Evolutionary conservation across 2,888 invertebrate genomes (phyloP).

Genomic region (Nephrotoma appendiculata): DNA sequence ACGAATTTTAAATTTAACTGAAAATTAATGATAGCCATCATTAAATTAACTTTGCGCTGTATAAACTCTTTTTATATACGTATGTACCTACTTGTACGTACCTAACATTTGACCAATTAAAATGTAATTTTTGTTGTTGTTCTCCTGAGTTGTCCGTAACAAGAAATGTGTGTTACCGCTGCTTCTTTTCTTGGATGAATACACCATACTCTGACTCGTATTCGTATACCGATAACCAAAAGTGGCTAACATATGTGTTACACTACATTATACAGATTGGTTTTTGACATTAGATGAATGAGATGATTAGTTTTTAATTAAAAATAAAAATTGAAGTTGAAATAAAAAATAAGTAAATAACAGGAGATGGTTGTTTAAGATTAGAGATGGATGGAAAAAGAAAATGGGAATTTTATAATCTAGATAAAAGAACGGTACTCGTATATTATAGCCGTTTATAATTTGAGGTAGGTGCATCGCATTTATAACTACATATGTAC

Average conservation of each 20-base stretch:
- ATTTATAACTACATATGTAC: too few species aligned
- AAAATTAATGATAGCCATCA: not conserved
- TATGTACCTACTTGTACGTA: not conserved
- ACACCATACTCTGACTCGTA: not conserved
- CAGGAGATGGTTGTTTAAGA: not conserved
- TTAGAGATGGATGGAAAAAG: not conserved
- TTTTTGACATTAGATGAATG: not conserved
- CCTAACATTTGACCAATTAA: not conserved
- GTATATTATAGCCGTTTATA: not conserved
- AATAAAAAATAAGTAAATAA: not conserved
- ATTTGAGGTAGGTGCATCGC: not conserved
- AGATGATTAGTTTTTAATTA: not conserved
- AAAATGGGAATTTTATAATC: not conserved
- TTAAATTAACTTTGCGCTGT: not conserved
- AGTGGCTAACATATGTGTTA: not conserved
- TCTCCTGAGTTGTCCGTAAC: too few species aligned
- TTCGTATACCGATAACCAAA: not conserved
- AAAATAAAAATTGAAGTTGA: not conserved
- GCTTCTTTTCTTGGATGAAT: not conserved
- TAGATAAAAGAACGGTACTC: not conserved
- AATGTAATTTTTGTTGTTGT: not conserved
- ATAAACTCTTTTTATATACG: not conserved
- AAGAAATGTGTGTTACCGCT: not conserved
- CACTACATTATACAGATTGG: not conserved
- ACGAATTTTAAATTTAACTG: not conserved